These are phyloP conservation scores for Labeo rohita DNA, from an alignment of 2,113 vertebrate genomes.

Conservation along the genomic window DNA sequence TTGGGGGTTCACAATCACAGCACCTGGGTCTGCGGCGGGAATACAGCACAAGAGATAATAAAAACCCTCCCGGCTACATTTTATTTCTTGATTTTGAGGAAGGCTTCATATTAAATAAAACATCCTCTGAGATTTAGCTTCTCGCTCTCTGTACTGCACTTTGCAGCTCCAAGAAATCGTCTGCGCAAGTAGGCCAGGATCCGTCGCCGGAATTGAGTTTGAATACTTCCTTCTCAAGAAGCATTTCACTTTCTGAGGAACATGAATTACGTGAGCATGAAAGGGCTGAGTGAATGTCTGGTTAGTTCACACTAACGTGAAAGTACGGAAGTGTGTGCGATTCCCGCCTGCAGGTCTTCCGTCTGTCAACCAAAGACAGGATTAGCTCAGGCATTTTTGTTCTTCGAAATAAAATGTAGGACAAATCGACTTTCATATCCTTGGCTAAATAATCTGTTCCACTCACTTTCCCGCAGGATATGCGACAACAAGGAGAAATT, in stretches of 20 bases:
- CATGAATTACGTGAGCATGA: conserved; percentile 40
- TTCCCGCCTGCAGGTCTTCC: conserved; percentile 12
- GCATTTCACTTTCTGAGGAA: conserved; percentile 28
- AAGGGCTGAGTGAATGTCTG: conserved; percentile 36
- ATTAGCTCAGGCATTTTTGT: conserved; percentile 49
- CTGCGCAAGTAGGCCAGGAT: conserved; percentile 21
- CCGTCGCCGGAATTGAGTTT: conserved; percentile 27
- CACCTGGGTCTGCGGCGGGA: conserved; percentile 36
- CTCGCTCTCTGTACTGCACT: conserved; percentile 51
- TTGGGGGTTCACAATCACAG: conserved; percentile 13
- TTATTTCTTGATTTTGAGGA: conserved; percentile 57
- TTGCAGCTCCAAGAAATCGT: conserved; percentile 35
- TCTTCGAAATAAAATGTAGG: conserved; percentile 48
- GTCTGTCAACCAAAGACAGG: conserved; percentile 9
- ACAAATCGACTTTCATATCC: conserved; percentile 42
- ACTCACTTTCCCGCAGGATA: conserved; percentile 30
- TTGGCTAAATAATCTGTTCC: conserved; percentile 42
- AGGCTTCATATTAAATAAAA: conserved; percentile 64
- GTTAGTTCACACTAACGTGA: conserved; percentile 42
- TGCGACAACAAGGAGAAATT: conserved; percentile 7
- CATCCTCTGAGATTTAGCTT: conserved; percentile 58
- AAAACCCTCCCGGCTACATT: conserved; percentile 49
- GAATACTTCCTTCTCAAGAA: conserved; percentile 36
- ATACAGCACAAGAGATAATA: conserved; percentile 51
- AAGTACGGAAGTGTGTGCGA: conserved; percentile 19